phyloP scores from a whole-genome alignment of 2,113 vertebrate species.

The Corydoras maculifer region DNA sequence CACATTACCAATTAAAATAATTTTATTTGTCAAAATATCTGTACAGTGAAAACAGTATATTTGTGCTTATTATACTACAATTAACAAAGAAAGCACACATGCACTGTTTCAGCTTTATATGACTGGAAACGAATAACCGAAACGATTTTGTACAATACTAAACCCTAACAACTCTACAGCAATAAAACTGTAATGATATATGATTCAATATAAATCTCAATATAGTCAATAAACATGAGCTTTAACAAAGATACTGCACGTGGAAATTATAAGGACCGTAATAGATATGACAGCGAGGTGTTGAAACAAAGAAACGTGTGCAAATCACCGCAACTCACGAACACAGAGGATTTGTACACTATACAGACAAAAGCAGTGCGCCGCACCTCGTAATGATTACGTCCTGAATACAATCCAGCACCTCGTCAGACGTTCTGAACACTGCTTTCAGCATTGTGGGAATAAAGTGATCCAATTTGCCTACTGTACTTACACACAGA shows the following conservation, averaged over 20 bases:
- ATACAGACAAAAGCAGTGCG: not conserved
- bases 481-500: too few species aligned
- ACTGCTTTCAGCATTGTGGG: too few species aligned
- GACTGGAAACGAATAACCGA: conserved; percentile 55
- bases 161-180: conserved; percentile 44
- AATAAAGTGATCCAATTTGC: too few species aligned
- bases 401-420: too few species aligned
- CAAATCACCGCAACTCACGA: not conserved
- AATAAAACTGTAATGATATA: conserved; percentile 54
- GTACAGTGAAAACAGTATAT: conserved; percentile 10
- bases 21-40: not conserved
- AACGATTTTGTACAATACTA: conserved; percentile 43
- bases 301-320: not conserved
- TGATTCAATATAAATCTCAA: conserved; percentile 59
- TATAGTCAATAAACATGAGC: conserved; percentile 57
- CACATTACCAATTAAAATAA: too few species aligned
- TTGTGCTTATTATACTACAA: conserved; percentile 18
- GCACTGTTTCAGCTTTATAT: conserved; percentile 60
- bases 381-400: not conserved
- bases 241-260: conserved; percentile 46
- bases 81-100: conserved; percentile 30
- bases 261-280: not conserved
- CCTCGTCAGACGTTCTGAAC: too few species aligned
- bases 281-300: not conserved
- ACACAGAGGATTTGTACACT: not conserved